phyloP scores from a whole-genome alignment of 2,113 vertebrate genomes.

The Hypanus sabinus region DNA sequence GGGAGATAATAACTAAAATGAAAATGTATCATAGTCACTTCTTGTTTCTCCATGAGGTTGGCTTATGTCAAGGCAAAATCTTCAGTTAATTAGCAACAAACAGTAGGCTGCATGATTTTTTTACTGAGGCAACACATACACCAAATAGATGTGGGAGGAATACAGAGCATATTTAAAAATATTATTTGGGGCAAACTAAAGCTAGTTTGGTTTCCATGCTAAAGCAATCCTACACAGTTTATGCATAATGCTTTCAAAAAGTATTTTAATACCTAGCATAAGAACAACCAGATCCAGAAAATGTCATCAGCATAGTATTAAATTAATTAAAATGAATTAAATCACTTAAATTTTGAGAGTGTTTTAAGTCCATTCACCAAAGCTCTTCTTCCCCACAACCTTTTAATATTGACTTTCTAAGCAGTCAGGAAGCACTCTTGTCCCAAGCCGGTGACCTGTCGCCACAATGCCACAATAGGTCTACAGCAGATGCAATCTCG shows the following conservation, averaged over 20 bases:
- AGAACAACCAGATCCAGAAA: neutral
- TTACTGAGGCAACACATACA: neutral
- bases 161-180: neutral
- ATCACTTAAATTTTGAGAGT: neutral
- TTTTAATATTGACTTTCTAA: neutral
- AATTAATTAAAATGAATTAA: neutral
- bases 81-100: slow-evolving; percentile 18
- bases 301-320: neutral
- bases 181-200: neutral
- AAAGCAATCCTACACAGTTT: slow-evolving; percentile 12
- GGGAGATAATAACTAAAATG: slow-evolving; percentile 8
- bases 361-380: neutral
- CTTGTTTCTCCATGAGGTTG: neutral
- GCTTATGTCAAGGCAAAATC: neutral
- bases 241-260: neutral
- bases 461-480: no score
- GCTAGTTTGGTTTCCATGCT: neutral
- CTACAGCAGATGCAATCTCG: no score
- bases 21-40: neutral
- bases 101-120: slow-evolving; percentile 14
- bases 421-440: neutral
- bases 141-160: neutral
- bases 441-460: neutral
- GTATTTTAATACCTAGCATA: neutral
- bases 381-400: neutral